Percentiles rank a stretch among this genome's conserved stretches.
phyloP scores from a whole-genome alignment of 2,888 invertebrate genomes.

The Cephus spinipes region DNA sequence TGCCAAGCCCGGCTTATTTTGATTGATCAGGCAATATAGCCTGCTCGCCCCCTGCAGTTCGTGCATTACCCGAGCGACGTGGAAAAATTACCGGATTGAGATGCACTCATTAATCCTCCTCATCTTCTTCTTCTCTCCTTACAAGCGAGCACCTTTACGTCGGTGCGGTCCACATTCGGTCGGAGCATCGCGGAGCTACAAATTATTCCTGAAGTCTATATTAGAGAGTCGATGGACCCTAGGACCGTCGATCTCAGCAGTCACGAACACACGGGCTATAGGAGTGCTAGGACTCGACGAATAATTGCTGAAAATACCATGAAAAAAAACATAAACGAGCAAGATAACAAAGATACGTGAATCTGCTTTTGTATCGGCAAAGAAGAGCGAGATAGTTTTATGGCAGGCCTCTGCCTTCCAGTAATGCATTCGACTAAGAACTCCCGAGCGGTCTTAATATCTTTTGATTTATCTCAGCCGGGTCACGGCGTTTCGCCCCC shows the following conservation, averaged over 20 bases:
- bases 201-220: conserved; percentile 40
- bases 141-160: conserved; percentile 11
- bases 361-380: not conserved
- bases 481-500: conserved; percentile 59
- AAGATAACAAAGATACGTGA: not conserved
- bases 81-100: conserved; percentile 65
- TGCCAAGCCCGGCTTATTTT: conserved; percentile 56
- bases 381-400: conserved; percentile 46
- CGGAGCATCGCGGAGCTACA: conserved; percentile 32
- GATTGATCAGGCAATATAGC: conserved; percentile 66
- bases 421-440: conserved; percentile 52
- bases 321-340: conserved; percentile 27
- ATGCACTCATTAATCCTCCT: conserved; percentile 65
- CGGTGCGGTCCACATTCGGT: conserved; percentile 27
- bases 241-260: not conserved
- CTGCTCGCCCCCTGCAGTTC: conserved; percentile 61
- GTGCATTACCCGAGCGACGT: conserved; percentile 63
- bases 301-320: not conserved
- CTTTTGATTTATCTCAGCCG: conserved; percentile 63
- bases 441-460: conserved; percentile 59
- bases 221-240: conserved; percentile 13
- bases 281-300: not conserved
- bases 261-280: not conserved
- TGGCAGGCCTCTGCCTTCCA: conserved; percentile 52
- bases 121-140: conserved; percentile 18